A percentile compares a stretch with the other conserved stretches of the same genome.
These are phyloP conservation scores for Sycobia sp. DNA, from an alignment of 1,140 invertebrate species.

Conservation along the genomic window DNA sequence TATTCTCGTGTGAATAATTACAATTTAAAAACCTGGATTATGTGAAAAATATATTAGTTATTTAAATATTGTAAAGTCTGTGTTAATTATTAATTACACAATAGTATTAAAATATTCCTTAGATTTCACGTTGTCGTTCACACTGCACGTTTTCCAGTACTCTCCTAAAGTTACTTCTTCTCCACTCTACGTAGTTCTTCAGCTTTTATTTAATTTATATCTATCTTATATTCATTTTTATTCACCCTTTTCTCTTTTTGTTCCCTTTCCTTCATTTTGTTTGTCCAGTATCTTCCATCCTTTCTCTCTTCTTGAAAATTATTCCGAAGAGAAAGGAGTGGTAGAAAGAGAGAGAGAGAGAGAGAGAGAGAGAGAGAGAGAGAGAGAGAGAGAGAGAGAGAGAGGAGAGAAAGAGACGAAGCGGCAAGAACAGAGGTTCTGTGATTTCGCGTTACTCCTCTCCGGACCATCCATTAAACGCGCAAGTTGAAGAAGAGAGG, in stretches of 20 bases:
- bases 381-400: neutral
- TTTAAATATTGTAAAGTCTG: no score
- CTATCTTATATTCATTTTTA: slow-evolving; percentile 23
- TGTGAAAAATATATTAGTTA: no score
- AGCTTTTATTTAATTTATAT: slow-evolving; percentile 20
- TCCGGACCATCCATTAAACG: slow-evolving; percentile 56
- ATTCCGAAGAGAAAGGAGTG: slow-evolving; percentile 35
- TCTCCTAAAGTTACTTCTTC: neutral
- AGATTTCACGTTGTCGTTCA: no score
- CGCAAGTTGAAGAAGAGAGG: slow-evolving; percentile 30
- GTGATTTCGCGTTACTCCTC: slow-evolving; percentile 45
- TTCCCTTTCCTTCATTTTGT: slow-evolving; percentile 4
- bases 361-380: slow-evolving; percentile 35
- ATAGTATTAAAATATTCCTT: no score
- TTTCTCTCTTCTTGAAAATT: slow-evolving; percentile 33
- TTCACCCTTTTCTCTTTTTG: slow-evolving; percentile 11
- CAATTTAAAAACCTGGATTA: no score
- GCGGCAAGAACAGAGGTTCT: slow-evolving; percentile 58
- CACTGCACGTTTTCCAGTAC: no score
- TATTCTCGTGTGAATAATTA: no score
- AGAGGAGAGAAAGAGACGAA: slow-evolving; percentile 34
- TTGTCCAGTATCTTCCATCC: neutral
- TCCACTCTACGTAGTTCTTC: slow-evolving; percentile 8
- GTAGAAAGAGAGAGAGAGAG: no score
- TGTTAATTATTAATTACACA: no score